phyloP scores from a whole-genome alignment of 2,888 invertebrate genomes.

The Chymomyza fuscimana region DNA sequence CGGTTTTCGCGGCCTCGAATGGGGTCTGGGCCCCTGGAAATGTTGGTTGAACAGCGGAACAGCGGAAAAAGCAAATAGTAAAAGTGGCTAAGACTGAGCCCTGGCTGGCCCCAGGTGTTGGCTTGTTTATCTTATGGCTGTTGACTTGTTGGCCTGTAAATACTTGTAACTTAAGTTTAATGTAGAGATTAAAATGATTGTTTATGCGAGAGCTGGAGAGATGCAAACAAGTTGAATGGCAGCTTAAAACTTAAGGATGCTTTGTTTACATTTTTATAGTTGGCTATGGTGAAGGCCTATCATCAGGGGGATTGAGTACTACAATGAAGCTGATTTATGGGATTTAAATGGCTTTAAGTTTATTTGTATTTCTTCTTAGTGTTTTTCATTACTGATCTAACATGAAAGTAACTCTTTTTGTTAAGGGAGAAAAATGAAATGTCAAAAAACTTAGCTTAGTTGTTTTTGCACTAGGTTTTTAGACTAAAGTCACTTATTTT shows the following conservation, averaged over 20 bases:
- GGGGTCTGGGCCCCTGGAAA: background rate
- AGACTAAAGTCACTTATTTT: too few species aligned
- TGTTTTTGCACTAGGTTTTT: too few species aligned
- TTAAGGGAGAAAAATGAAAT: too few species aligned
- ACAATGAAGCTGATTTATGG: too few species aligned
- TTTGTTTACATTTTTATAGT: background rate
- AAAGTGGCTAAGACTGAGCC: background rate
- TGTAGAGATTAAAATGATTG: slow-evolving; percentile 5
- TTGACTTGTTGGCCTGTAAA: slow-evolving; percentile 15
- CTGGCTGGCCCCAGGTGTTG: slow-evolving; percentile 8
- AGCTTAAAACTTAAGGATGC: background rate
- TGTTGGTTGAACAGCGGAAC: too few species aligned
- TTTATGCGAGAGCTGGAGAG: background rate
- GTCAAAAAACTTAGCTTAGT: too few species aligned
- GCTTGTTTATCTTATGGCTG: slow-evolving; percentile 13
- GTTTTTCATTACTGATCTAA: too few species aligned
- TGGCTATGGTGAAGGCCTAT: background rate
- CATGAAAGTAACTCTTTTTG: too few species aligned
- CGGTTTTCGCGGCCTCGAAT: background rate
- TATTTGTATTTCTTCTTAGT: too few species aligned
- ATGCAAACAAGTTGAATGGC: background rate
- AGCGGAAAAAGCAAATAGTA: background rate
- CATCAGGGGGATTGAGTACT: background rate
- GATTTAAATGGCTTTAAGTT: too few species aligned
- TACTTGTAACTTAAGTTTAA: slow-evolving; percentile 8